phyloP scores from a whole-genome alignment of 1,140 invertebrate genomes.

The Chlorops oryzae region DNA sequence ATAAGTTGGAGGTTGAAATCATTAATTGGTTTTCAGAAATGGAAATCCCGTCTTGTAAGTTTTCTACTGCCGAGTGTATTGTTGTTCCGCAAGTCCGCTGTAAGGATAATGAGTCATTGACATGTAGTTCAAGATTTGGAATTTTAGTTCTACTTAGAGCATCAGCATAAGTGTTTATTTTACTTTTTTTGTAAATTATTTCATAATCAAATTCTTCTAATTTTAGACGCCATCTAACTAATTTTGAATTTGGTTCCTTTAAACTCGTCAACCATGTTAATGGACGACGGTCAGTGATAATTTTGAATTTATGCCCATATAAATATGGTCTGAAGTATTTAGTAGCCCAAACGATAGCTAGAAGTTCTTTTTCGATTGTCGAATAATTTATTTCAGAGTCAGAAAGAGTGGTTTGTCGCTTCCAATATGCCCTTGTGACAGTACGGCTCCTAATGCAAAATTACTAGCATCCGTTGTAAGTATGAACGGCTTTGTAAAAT shows the following conservation, averaged over 20 bases:
- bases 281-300: slow-evolving; percentile 51
- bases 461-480: slow-evolving; percentile 27
- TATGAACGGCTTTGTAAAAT: slow-evolving; percentile 16
- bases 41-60: no score
- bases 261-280: slow-evolving; percentile 48
- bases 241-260: slow-evolving; percentile 41
- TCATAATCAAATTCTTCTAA: slow-evolving; percentile 48
- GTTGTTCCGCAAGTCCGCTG: no score
- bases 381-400: slow-evolving; percentile 48
- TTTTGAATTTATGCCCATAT: slow-evolving; percentile 36
- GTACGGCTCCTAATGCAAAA: slow-evolving; percentile 27
- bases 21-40: no score
- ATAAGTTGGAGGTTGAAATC: no score
- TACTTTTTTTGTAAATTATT: no score
- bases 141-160: no score
- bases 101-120: no score
- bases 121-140: no score
- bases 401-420: slow-evolving; percentile 46
- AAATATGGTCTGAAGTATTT: slow-evolving; percentile 46
- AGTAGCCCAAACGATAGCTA: slow-evolving; percentile 51
- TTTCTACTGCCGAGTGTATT: no score
- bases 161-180: no score
- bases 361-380: slow-evolving; percentile 48
- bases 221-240: slow-evolving; percentile 48
- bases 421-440: slow-evolving; percentile 27